phyloP scores from a whole-genome alignment of 2,888 invertebrate genomes.

The Rhyacophila evoluta region DNA sequence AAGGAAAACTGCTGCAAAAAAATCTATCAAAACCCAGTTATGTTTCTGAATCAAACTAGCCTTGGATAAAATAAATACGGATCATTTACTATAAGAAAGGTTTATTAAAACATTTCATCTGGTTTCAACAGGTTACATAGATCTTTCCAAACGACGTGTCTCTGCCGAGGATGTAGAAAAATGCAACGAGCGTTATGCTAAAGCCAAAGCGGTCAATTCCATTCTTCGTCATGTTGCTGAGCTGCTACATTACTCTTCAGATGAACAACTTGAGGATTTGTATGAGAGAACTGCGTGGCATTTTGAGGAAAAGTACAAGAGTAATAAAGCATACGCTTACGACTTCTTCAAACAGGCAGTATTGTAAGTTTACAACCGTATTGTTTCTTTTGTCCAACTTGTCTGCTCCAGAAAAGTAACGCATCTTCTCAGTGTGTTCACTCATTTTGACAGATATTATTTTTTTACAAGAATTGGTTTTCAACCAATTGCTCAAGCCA shows the following conservation, averaged over 20 bases:
- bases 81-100: too few relatives aligned
- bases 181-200: constrained; percentile 98
- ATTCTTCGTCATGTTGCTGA: constrained; percentile 98
- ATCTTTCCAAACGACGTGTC: constrained; percentile 98
- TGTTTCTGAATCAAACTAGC: too few relatives aligned
- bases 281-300: constrained; percentile 98
- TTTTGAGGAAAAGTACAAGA: constrained; percentile 97
- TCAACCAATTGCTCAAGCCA: too few relatives aligned
- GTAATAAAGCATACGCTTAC: constrained; percentile 94
- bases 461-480: too few relatives aligned
- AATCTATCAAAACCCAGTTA: too few relatives aligned
- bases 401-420: too few relatives aligned
- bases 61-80: too few relatives aligned
- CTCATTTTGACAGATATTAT: too few relatives aligned
- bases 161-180: constrained; percentile 98
- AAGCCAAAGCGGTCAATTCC: constrained; percentile 98
- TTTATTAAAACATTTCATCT: too few relatives aligned
- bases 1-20: too few relatives aligned
- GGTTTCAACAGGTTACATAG: constrained; percentile 92
- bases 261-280: constrained; percentile 93
- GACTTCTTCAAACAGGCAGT: constrained; percentile 99
- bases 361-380: constrained; percentile 76
- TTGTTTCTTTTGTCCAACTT: too few relatives aligned
- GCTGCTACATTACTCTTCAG: constrained; percentile 88
- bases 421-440: too few relatives aligned